Evolutionary conservation across 2,113 vertebrate species (phyloP).

Genomic region (Alligator mississippiensis): DNA sequence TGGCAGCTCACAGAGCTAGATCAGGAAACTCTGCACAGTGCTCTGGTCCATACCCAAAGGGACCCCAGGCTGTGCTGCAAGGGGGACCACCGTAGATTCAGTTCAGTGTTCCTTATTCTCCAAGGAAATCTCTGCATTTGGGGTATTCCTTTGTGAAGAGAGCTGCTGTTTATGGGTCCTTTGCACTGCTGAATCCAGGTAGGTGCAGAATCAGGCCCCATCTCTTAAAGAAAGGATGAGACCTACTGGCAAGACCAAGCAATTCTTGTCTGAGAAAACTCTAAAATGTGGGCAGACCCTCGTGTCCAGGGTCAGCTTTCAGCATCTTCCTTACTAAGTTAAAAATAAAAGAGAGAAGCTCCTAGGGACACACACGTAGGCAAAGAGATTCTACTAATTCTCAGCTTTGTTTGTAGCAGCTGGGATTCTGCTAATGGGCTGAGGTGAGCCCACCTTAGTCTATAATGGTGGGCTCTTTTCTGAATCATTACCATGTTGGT

Average conservation of each 20-base stretch:
- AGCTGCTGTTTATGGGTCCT: neutral
- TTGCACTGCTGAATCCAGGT: neutral
- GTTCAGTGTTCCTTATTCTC: neutral
- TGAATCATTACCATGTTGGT: neutral
- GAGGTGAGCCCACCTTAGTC: neutral
- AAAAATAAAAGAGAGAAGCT: neutral
- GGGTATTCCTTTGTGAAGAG: neutral
- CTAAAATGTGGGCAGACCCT: neutral
- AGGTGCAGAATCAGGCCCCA: neutral
- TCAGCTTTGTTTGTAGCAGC: neutral
- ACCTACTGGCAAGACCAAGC: neutral
- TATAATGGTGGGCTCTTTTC: neutral
- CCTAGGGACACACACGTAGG: neutral
- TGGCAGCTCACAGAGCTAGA: too few species aligned
- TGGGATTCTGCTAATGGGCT: neutral
- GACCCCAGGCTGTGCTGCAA: too few species aligned
- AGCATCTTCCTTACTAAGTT: neutral
- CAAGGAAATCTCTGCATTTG: neutral
- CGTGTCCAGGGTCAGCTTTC: neutral
- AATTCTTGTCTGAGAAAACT: neutral
- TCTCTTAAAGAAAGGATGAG: neutral
- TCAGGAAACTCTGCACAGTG: too few species aligned
- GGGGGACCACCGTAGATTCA: neutral
- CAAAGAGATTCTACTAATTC: accelerated
- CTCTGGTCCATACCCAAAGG: too few species aligned